Base-by-base conservation (phyloP, 2,113 vertebrate species). In the Poeciliopsis prolifica region DNA sequence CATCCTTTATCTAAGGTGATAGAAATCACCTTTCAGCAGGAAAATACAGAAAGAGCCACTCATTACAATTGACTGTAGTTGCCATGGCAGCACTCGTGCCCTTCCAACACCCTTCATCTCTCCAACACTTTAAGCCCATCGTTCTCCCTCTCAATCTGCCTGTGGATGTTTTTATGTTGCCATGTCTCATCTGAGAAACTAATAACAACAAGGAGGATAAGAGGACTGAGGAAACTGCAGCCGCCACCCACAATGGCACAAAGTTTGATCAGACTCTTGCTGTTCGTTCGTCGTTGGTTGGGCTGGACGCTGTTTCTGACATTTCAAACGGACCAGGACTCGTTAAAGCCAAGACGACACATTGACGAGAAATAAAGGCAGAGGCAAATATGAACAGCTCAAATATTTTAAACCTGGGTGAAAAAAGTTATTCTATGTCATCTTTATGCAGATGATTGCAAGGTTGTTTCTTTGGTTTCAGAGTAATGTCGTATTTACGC, bases 21-120 rank as follows among this genome's bases (percentile, higher is more conserved):
- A 58, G 51, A 24, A 24, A 58, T 58, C 65, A 70, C 61, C 30
- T 72, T 70, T 74, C 65, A 65, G 70, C 74, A 65, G 66, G 65
- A 71, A 35, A 35, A 33, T 15, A 15, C 30, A 24, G 35, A 15
- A 66, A 69, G 26, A 42, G 14, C 48, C 13, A 61, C 75, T 61
- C 68, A 29, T 26, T 37, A 35, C 29, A 9, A 26, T 58, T 65
- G 24, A 1, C 37, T 61, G 77, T 69, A 80, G 69, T 84, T 84
- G 73, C 77, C 69, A 84, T 80, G 33, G 82, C 68, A 84, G 65
- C 77, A 22, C 48, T 68, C 24, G 8, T 72, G 75, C 72, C 76
- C 76, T 68, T 75, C 44, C 65, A 77, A 37, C 60, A 54, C 12
- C 67, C 67, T 72, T 54, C 60, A 73, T 68, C 75, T 30, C 24